phyloP scores from a whole-genome alignment of 1,140 invertebrate species.

The Hypothenemus hampei region DNA sequence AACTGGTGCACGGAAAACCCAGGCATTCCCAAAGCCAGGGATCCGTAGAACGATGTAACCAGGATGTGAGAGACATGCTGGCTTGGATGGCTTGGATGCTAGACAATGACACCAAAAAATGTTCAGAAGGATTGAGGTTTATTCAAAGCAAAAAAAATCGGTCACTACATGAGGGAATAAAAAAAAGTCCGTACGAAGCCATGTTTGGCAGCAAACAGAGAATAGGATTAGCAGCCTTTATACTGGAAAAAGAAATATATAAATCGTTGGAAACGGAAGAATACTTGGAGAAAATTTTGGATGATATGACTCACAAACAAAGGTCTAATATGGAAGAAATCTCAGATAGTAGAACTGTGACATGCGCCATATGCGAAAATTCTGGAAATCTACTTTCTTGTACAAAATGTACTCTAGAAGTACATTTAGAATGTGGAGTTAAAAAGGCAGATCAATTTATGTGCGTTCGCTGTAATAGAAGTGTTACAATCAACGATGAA shows the following conservation, averaged over 20 bases:
- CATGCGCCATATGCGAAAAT: not conserved
- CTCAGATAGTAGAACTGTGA: not conserved
- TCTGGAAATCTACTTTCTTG: not conserved
- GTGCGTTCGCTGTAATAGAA: too few relatives aligned
- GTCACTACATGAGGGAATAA: slow-evolving; percentile 2
- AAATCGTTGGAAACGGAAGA: not conserved
- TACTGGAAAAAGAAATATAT: not conserved
- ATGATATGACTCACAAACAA: not conserved
- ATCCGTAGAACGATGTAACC: slow-evolving; percentile 39
- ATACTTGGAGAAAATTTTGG: not conserved
- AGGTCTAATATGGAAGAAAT: not conserved
- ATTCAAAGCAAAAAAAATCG: slow-evolving; percentile 42
- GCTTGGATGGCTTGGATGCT: slow-evolving; percentile 39
- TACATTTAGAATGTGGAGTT: too few relatives aligned
- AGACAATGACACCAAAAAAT: slow-evolving; percentile 36
- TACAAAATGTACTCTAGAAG: too few relatives aligned
- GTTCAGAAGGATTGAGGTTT: slow-evolving; percentile 38
- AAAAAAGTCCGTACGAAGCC: slow-evolving; percentile 4
- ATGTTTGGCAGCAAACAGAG: not conserved
- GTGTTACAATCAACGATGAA: not conserved
- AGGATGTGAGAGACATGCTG: slow-evolving; percentile 43
- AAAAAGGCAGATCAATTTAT: too few relatives aligned
- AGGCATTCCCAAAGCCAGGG: slow-evolving; percentile 36
- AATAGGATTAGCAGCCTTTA: not conserved
- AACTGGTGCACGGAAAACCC: slow-evolving; percentile 45